Percentiles rank a stretch among this genome's conserved stretches.
These are phyloP conservation scores for Protaetia brevitarsis DNA, from an alignment of 1,140 invertebrate species.

Conservation along the genomic window DNA sequence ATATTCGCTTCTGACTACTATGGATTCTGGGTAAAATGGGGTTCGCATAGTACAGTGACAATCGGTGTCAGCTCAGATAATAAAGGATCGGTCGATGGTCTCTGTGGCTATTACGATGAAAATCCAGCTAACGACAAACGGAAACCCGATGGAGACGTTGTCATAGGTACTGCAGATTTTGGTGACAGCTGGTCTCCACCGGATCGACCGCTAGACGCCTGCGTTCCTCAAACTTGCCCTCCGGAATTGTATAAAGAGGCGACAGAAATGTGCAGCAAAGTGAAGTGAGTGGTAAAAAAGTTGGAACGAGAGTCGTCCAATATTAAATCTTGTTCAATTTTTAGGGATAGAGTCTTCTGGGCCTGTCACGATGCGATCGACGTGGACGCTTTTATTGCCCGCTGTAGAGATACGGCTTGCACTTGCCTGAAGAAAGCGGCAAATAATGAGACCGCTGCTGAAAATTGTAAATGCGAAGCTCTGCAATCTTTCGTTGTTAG, in stretches of 20 bases:
- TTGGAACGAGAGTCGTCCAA: neutral
- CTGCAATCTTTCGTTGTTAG: constrained; percentile 68
- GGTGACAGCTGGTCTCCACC: constrained; percentile 67
- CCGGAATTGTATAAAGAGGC: constrained; percentile 58
- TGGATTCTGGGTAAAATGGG: constrained; percentile 71
- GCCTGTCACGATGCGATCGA: constrained; percentile 60
- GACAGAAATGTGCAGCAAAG: constrained; percentile 59
- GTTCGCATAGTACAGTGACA: constrained; percentile 65
- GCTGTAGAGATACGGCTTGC: constrained; percentile 72
- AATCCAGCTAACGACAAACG: constrained; percentile 63
- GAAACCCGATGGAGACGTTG: constrained; percentile 62
- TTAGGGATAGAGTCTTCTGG: constrained; percentile 58
- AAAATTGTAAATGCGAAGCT: constrained; percentile 65
- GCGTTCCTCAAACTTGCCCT: constrained; percentile 58
- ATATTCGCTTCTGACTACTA: constrained; percentile 65
- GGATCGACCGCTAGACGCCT: constrained; percentile 52
- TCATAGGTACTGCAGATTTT: constrained; percentile 65
- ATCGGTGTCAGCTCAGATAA: constrained; percentile 66
- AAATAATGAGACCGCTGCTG: constrained; percentile 47
- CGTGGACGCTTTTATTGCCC: constrained; percentile 63
- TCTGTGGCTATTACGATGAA: constrained; percentile 76
- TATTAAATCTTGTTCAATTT: constrained; percentile 28
- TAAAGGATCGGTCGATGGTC: constrained; percentile 63
- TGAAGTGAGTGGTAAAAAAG: constrained; percentile 48
- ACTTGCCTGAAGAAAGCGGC: constrained; percentile 56